Conservation (phyloP, 2,888 invertebrate genomes). For the Macaria liturata region DNA sequence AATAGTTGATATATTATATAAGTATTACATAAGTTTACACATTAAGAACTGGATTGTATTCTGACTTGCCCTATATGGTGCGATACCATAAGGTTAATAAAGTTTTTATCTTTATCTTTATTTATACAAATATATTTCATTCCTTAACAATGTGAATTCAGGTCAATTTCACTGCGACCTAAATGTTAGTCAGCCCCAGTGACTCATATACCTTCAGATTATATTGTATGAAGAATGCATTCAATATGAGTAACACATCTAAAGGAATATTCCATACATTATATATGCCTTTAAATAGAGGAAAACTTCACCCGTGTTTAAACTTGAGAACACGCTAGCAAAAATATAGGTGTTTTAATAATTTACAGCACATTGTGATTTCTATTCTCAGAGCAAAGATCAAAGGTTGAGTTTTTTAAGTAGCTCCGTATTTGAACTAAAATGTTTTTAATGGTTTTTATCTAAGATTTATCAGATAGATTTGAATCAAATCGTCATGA, state of each 20-base stretch:
- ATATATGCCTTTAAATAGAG: constrained; percentile 4
- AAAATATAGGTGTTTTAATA: not conserved
- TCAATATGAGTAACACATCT: not conserved
- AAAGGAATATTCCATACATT: constrained; percentile 11
- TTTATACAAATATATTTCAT: constrained; percentile 15
- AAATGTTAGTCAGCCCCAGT: constrained; percentile 24
- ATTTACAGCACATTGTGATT: constrained; percentile 5
- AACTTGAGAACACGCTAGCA: constrained; percentile 3
- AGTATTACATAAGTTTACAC: too few relatives aligned
- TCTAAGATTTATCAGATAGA: too few relatives aligned
- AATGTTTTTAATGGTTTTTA: too few relatives aligned
- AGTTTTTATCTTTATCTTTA: too few relatives aligned
- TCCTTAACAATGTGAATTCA: constrained; percentile 13
- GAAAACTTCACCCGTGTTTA: constrained; percentile 10
- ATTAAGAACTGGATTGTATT: too few relatives aligned
- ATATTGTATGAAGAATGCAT: constrained; percentile 6
- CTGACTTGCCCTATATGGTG: too few relatives aligned
- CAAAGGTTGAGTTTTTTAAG: constrained; percentile 14
- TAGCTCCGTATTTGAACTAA: constrained; percentile 1
- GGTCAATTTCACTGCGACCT: constrained; percentile 29
- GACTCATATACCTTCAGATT: constrained; percentile 21
- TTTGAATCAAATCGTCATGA: too few relatives aligned
- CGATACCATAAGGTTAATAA: too few relatives aligned
- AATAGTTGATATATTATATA: too few relatives aligned
- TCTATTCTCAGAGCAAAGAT: constrained; percentile 7